These are phyloP conservation scores for Invenusta paracnida DNA, from an alignment of 2,888 invertebrate species.

Conservation along the genomic window DNA sequence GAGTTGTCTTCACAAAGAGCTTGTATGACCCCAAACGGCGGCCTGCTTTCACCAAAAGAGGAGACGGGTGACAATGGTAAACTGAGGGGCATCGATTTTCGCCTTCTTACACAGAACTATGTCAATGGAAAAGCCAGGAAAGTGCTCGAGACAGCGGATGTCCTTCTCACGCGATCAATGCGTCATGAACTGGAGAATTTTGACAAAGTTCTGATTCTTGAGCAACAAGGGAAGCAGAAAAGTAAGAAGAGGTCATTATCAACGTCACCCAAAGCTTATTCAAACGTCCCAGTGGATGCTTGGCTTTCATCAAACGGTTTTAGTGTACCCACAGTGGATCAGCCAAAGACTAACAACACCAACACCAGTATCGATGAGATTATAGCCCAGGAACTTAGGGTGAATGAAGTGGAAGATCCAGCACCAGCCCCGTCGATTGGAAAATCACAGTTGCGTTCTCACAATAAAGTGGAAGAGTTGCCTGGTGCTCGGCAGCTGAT, in stretches of 20 bases:
- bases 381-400: neutral
- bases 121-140: neutral
- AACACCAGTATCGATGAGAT: neutral
- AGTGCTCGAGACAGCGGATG: neutral
- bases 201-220: neutral
- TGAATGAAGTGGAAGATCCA: neutral
- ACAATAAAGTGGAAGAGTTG: neutral
- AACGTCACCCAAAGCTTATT: too few species aligned
- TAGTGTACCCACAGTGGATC: neutral
- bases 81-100: neutral
- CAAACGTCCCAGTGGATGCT: neutral
- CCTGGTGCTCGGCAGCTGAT: neutral
- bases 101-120: neutral
- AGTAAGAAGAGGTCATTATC: too few species aligned
- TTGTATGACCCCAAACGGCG: neutral
- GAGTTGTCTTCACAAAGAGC: neutral
- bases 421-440: neutral
- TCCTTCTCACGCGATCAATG: neutral
- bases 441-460: neutral
- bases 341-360: neutral
- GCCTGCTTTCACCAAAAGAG: neutral
- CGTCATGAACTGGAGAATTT: conserved; percentile 10
- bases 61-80: neutral
- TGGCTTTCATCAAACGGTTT: neutral
- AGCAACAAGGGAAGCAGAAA: too few species aligned